Percentiles rank a stretch among this genome's conserved stretches.
Evolutionary conservation across 2,113 vertebrate genomes (phyloP).

Genomic region (Gambusia affinis): DNA sequence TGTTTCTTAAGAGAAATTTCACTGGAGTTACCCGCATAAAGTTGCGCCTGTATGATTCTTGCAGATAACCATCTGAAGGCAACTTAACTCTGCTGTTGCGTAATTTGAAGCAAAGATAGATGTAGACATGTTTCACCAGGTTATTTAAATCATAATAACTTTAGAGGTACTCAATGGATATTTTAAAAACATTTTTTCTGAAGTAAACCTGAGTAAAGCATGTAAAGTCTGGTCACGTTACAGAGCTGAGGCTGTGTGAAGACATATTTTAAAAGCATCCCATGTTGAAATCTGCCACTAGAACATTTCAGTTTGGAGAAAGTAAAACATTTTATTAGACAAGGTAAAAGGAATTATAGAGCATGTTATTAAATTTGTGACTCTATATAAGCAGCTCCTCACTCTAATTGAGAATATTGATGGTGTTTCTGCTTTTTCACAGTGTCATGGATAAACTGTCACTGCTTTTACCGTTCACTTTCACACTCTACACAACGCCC

Average conservation of each 20-base stretch:
- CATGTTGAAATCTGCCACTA: neutral
- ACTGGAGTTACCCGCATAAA: slow-evolving; percentile 13
- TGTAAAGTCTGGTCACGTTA: neutral
- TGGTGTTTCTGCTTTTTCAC: neutral
- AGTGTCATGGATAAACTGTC: neutral
- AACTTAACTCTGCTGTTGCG: neutral
- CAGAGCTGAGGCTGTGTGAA: neutral
- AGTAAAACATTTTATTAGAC: neutral
- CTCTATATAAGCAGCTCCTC: neutral
- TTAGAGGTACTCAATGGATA: neutral
- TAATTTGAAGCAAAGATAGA: neutral
- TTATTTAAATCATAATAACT: neutral
- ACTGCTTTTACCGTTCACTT: no score
- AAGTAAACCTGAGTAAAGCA: neutral
- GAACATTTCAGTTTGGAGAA: neutral
- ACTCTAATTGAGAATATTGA: neutral
- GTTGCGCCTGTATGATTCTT: neutral
- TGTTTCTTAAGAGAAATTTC: slow-evolving; percentile 9
- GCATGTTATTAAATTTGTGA: no score
- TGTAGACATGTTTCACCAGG: slow-evolving; percentile 17
- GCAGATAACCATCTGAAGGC: neutral
- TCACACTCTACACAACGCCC: no score
- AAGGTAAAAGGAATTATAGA: neutral
- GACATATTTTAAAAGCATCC: neutral
- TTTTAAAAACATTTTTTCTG: neutral